These are phyloP conservation scores for Gonatopus flavifemur DNA, from an alignment of 1,140 invertebrate species.

Conservation along the genomic window DNA sequence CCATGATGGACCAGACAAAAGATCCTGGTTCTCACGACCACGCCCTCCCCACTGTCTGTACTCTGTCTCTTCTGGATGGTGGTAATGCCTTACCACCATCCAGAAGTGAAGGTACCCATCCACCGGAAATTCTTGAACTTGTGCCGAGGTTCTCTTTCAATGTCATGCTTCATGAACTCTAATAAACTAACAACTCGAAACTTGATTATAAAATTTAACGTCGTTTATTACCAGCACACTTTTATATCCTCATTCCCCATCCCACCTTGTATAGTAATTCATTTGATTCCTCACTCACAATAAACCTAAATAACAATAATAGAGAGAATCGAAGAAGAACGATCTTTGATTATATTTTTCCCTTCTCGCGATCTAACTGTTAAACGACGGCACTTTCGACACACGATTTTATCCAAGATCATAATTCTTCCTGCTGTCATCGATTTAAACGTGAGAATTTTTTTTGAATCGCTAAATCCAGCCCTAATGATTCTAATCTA, in stretches of 20 bases:
- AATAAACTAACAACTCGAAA: constrained; percentile 19
- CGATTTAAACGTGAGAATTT: constrained; percentile 36
- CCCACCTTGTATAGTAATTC: neutral
- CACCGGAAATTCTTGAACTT: constrained; percentile 41
- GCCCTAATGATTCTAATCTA: constrained; percentile 27
- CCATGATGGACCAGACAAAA: constrained; percentile 43
- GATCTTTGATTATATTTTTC: constrained; percentile 12
- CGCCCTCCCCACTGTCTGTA: constrained; percentile 40
- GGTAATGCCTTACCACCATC: constrained; percentile 34
- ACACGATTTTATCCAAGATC: constrained; percentile 14
- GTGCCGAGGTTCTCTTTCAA: constrained; percentile 21
- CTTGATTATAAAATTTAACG: no score
- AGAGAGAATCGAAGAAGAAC: constrained; percentile 22
- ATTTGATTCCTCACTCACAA: constrained; percentile 3
- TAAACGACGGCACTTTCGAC: constrained; percentile 8
- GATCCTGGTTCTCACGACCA: constrained; percentile 52
- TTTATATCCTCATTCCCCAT: constrained; percentile 14
- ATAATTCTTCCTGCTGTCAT: constrained; percentile 9
- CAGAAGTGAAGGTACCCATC: constrained; percentile 38
- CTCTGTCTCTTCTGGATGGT: constrained; percentile 21
- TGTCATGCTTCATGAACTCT: constrained; percentile 9
- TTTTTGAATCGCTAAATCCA: no score
- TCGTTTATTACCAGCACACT: no score
- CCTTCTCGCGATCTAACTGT: constrained; percentile 12
- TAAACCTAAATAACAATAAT: constrained; percentile 29